Evolutionary conservation across 2,888 invertebrate genomes (phyloP), one percentile per base, ranked within the genome.

Genomic region (Amphipoea oculea): DNA sequence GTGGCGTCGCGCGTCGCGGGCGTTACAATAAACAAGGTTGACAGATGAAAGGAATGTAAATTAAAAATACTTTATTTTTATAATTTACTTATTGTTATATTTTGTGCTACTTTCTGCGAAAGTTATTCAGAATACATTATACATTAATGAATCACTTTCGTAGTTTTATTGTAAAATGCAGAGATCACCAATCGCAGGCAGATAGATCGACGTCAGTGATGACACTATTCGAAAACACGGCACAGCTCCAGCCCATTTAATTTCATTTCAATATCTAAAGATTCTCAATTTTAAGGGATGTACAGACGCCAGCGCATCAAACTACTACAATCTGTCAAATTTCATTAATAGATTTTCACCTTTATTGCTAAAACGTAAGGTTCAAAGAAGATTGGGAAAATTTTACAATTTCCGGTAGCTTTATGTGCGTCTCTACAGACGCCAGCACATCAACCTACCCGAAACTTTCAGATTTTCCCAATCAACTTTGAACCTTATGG

Each of bases 131-230:
- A 72, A 40, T 62, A 40, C 14, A 36, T 36, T 84, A 74, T 0
- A 67, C 4, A 71, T 42, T 45, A 68, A 81, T 81, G 83, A 81
- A 83, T 85, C 45, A 85, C 85, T 81, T 83, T 72, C 67, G 82
- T 65, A 83, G 72, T 54, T 80, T 83, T 80, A 51, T 71, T 42
- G n/a, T 51, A 17, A 71, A 67, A 57, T 42, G 62, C 29, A 68
- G n/a, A 68, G 12, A 77, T 66, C 14, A 36, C 29, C 17, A 51
- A 36, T 23, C 40, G 14, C 11, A 74, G 48, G 29, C 65, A 20
- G 12, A 65, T 29, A 73, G 57, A 57, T 65, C 17, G 14, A 60
- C 60, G 20, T 29, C 74, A 74, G 40, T 42, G 40, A 42, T 42
- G n/a, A n/a, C 74, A 74, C 17, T 17, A 23, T 54, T 73, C 9